Conservation (phyloP, 2,797 vertebrate species). For the Sparus aurata region DNA sequence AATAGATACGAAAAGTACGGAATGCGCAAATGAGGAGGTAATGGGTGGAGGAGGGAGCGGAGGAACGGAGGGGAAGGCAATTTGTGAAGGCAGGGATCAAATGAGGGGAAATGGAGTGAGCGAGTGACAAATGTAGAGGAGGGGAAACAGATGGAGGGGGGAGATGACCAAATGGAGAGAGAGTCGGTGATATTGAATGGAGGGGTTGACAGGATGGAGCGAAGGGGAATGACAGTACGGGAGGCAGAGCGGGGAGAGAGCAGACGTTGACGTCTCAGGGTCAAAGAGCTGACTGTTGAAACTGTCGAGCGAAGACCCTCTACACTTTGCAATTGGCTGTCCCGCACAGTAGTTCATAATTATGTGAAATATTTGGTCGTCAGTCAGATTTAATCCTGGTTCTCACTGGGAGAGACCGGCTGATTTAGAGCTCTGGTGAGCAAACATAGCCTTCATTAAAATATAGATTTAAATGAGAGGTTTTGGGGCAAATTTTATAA, state of each 20-base stretch:
- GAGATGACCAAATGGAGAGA: slow-evolving; percentile 25
- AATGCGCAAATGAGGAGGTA: slow-evolving; percentile 47
- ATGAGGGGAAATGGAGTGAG: slow-evolving; percentile 38
- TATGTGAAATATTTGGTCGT: neutral
- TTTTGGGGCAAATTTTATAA: neutral
- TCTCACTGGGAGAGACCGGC: neutral
- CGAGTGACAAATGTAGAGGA: slow-evolving; percentile 27
- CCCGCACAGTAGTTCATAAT: neutral
- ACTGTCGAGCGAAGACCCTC: neutral
- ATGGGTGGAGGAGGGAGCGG: slow-evolving; percentile 25
- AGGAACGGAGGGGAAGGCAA: slow-evolving; percentile 32
- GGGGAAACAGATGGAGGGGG: slow-evolving; percentile 39
- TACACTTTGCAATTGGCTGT: neutral
- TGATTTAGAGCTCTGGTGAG: neutral
- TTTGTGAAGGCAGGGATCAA: slow-evolving; percentile 34
- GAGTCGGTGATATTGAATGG: slow-evolving; percentile 2
- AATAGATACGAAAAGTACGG: slow-evolving; percentile 29
- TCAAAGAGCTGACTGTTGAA: slow-evolving; percentile 33
- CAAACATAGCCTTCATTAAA: neutral
- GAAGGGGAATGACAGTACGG: neutral
- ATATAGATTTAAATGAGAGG: neutral
- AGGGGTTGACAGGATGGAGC: slow-evolving; percentile 7
- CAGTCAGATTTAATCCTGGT: slow-evolving; percentile 9
- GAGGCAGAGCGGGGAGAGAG: slow-evolving; percentile 6
- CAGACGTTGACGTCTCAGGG: slow-evolving; percentile 34